Conservation (phyloP, 2,113 vertebrate species). For the Agapornis roseicollis region DNA sequence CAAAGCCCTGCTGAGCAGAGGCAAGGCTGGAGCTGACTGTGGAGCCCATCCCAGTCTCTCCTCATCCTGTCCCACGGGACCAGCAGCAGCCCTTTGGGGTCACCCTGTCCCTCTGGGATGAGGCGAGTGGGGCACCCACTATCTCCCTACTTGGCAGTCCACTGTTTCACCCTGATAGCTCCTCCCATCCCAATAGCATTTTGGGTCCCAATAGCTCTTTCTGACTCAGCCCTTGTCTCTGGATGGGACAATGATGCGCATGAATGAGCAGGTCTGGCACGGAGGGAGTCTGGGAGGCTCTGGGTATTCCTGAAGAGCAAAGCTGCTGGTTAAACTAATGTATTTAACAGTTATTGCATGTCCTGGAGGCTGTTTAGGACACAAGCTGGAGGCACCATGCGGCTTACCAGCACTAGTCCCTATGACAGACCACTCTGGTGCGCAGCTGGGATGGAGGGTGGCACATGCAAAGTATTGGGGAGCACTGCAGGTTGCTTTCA, state of each 20-base stretch:
- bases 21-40: rapidly evolving
- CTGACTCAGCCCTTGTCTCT: not conserved
- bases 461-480: not conserved
- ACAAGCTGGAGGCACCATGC: rapidly evolving
- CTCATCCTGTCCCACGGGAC: rapidly evolving
- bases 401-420: not conserved
- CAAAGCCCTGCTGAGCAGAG: not conserved
- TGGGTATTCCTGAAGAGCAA: not conserved
- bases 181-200: not conserved
- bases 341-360: not conserved
- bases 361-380: not conserved
- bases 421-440: rapidly evolving
- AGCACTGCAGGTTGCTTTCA: not conserved
- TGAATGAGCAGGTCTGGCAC: not conserved
- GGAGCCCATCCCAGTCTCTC: not conserved
- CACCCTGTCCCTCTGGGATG: not conserved
- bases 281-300: not conserved
- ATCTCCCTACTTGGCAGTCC: not conserved
- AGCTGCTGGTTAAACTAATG: not conserved
- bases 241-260: rapidly evolving
- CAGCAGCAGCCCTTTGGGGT: not conserved
- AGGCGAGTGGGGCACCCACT: not conserved
- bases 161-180: not conserved
- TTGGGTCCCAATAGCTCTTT: rapidly evolving
- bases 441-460: not conserved